Evolutionary conservation across 2,888 invertebrate genomes (phyloP).

Genomic region (Eilema depressum): DNA sequence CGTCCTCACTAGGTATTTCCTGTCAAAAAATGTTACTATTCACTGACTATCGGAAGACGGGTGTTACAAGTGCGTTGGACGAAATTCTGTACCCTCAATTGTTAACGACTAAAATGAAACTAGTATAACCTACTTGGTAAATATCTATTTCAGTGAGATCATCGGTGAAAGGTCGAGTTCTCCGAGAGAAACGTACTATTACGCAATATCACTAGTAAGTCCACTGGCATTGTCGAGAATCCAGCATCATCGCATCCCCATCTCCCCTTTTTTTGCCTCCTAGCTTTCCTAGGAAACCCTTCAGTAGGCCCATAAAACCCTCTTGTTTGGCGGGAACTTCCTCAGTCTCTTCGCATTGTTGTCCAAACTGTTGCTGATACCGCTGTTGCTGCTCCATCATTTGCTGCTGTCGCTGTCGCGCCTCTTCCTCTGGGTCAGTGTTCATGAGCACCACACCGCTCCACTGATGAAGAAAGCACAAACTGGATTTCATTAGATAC

Average conservation of each 20-base stretch:
- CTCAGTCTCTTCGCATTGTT: constrained; percentile 30
- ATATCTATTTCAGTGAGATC: constrained; percentile 29
- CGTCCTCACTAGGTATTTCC: constrained; percentile 66
- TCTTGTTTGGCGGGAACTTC: constrained; percentile 52
- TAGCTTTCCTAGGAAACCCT: constrained; percentile 65
- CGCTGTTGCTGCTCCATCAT: constrained; percentile 30
- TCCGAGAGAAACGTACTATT: not conserved
- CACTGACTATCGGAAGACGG: constrained; percentile 43
- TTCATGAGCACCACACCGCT: constrained; percentile 61
- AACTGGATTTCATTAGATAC: constrained; percentile 83
- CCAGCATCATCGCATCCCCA: constrained; percentile 58
- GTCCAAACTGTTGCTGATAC: constrained; percentile 31
- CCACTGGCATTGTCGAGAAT: constrained; percentile 18
- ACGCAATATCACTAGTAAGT: constrained; percentile 15
- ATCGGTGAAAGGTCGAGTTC: constrained; percentile 25
- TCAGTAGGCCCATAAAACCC: constrained; percentile 67
- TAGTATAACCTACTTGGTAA: constrained; percentile 25
- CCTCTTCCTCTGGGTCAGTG: constrained; percentile 31
- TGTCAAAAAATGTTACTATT: constrained; percentile 74
- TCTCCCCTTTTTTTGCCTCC: constrained; percentile 60
- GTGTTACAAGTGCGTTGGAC: constrained; percentile 78
- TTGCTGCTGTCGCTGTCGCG: constrained; percentile 5
- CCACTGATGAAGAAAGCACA: constrained; percentile 84
- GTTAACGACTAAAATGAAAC: constrained; percentile 42
- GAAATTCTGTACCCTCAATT: constrained; percentile 54